These are phyloP conservation scores for Drosophila percnosoma DNA, from an alignment of 2,888 invertebrate species.

Conservation along the genomic window DNA sequence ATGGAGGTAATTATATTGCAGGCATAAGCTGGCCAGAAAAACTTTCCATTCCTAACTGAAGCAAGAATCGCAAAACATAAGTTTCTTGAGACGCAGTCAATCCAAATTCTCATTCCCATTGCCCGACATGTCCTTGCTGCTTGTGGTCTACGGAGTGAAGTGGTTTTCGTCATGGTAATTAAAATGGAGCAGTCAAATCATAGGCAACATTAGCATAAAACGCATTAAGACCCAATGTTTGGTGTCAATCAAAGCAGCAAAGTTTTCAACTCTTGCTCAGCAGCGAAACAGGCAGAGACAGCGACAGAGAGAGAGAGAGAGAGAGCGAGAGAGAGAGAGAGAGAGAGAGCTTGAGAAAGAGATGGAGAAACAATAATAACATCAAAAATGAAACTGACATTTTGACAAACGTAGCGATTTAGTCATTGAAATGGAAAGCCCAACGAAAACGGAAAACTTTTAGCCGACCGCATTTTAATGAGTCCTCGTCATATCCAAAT, in stretches of 20 bases:
- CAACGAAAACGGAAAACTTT: slow-evolving; percentile 41
- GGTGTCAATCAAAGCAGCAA: slow-evolving; percentile 79
- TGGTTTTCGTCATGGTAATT: slow-evolving; percentile 68
- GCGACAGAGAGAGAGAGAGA: background rate
- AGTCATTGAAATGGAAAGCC: slow-evolving; percentile 49
- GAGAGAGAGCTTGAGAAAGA: background rate
- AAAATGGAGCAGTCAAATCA: slow-evolving; percentile 61
- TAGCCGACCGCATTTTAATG: slow-evolving; percentile 53
- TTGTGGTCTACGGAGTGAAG: slow-evolving; percentile 37
- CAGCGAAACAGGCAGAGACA: slow-evolving; percentile 17
- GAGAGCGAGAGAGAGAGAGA: background rate
- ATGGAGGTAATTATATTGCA: slow-evolving; percentile 75
- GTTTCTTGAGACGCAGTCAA: background rate
- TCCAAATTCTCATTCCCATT: background rate
- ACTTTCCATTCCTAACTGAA: background rate
- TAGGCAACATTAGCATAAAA: slow-evolving; percentile 78
- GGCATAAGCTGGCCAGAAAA: background rate
- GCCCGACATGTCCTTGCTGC: background rate
- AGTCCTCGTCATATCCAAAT: slow-evolving; percentile 31
- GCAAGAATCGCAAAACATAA: background rate
- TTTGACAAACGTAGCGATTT: slow-evolving; percentile 75
- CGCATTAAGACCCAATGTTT: slow-evolving; percentile 81
- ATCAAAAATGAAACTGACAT: slow-evolving; percentile 62
- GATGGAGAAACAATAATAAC: slow-evolving; percentile 31
- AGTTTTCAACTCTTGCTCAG: slow-evolving; percentile 66